Percentiles rank a stretch among this genome's conserved stretches.
phyloP scores from a whole-genome alignment of 2,797 vertebrate species.

The Anolis apletophallus region DNA sequence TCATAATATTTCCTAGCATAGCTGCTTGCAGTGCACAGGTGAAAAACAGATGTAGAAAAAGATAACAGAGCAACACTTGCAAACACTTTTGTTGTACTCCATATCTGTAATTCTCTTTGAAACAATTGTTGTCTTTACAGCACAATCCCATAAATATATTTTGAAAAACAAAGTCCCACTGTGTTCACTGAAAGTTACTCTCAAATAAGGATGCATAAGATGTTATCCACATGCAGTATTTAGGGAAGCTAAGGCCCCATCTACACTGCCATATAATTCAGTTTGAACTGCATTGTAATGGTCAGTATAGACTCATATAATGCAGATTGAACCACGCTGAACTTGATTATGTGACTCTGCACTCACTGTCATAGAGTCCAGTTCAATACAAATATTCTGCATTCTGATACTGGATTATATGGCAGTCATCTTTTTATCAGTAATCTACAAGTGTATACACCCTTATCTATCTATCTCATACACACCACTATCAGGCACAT shows the following conservation, averaged over 20 bases:
- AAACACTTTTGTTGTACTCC: conserved; percentile 19
- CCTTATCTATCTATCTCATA: background rate
- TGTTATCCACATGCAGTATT: background rate
- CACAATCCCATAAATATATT: background rate
- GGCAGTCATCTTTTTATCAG: background rate
- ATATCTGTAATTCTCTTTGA: background rate
- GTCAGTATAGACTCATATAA: too few relatives aligned
- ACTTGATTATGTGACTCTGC: too few relatives aligned
- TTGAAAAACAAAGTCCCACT: background rate
- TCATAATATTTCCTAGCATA: conserved; percentile 64
- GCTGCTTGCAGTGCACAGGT: conserved; percentile 48
- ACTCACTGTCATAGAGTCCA: too few relatives aligned
- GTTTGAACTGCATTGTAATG: too few relatives aligned
- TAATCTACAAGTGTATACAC: too few relatives aligned
- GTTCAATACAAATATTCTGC: too few relatives aligned
- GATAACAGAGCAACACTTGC: conserved; percentile 50
- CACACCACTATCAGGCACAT: background rate
- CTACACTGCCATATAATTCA: too few relatives aligned
- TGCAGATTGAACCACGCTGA: too few relatives aligned
- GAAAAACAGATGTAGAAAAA: conserved; percentile 47
- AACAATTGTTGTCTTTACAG: background rate
- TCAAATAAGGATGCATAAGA: background rate
- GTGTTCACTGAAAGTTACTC: background rate
- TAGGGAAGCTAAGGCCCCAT: too few relatives aligned
- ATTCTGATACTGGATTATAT: too few relatives aligned